phyloP scores from a whole-genome alignment of 2,888 invertebrate genomes.

The Euzophera pinguis region DNA sequence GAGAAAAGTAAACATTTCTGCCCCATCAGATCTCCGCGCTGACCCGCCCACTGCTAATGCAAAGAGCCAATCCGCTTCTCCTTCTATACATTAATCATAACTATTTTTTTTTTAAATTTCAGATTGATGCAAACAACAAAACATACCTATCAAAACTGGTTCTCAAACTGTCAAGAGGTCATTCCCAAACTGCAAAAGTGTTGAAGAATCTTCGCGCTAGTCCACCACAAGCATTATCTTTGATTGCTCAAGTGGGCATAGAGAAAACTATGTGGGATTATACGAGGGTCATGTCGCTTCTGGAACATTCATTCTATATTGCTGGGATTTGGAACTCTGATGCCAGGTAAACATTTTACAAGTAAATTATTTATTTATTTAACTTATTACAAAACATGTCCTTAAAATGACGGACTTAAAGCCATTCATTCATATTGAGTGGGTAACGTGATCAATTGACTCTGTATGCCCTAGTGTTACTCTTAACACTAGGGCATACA shows the following conservation, averaged over 20 bases:
- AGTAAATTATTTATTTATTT: neutral
- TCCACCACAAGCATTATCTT: constrained; percentile 61
- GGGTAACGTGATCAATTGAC: no score
- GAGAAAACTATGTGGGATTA: constrained; percentile 76
- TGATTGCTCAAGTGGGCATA: constrained; percentile 65
- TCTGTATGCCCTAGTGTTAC: no score
- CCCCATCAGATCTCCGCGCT: no score
- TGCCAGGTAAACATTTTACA: constrained; percentile 41
- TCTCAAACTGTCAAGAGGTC: constrained; percentile 65
- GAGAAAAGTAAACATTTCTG: no score
- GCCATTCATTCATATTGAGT: no score
- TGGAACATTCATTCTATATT: constrained; percentile 70
- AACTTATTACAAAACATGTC: no score
- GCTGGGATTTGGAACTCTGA: constrained; percentile 70
- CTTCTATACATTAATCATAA: no score
- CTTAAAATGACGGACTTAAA: no score
- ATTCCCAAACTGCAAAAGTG: constrained; percentile 64
- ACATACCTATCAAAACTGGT: constrained; percentile 67
- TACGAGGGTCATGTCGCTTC: constrained; percentile 60
- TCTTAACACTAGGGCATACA: no score
- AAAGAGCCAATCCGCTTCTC: no score
- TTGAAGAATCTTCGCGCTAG: constrained; percentile 58
- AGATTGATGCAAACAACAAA: constrained; percentile 75
- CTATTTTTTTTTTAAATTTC: no score
- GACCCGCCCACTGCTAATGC: no score